phyloP scores from a whole-genome alignment of 2,797 vertebrate genomes.

The Chelmon rostratus region DNA sequence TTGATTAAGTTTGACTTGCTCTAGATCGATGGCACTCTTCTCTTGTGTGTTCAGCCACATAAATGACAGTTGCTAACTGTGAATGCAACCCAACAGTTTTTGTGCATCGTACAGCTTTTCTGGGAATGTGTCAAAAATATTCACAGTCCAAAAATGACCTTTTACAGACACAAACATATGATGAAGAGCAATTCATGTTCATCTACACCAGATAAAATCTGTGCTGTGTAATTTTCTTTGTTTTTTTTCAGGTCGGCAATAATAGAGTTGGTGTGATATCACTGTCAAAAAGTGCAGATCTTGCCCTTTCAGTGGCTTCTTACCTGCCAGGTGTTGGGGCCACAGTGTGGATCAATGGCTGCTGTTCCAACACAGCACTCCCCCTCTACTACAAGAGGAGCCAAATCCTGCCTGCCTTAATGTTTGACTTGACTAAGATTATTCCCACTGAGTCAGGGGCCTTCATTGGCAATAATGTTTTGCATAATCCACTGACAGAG shows the following conservation, averaged over 20 bases:
- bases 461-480: fast-evolving
- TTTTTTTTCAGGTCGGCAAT: slow-evolving; percentile 75
- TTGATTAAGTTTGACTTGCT: too few species aligned
- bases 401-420: slow-evolving; percentile 63
- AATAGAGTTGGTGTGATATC: slow-evolving; percentile 83
- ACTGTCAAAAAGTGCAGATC: slow-evolving; percentile 85
- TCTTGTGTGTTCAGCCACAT: too few species aligned
- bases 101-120: too few species aligned
- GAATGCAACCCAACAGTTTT: too few species aligned
- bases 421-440: slow-evolving; percentile 4
- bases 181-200: too few species aligned
- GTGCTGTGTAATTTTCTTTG: too few species aligned
- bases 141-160: too few species aligned
- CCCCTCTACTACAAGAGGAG: slow-evolving; percentile 79
- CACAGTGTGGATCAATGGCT: slow-evolving; percentile 86
- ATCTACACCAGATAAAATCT: too few species aligned
- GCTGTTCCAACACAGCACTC: slow-evolving; percentile 72
- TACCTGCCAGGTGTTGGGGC: slow-evolving; percentile 82
- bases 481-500: slow-evolving; percentile 62
- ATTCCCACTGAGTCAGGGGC: slow-evolving; percentile 48
- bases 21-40: too few species aligned
- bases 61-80: too few species aligned
- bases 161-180: too few species aligned
- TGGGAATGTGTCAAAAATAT: too few species aligned
- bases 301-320: slow-evolving; percentile 84